Conservation (phyloP, 1,140 invertebrate species). For the Plectrocnemia conspersa region DNA sequence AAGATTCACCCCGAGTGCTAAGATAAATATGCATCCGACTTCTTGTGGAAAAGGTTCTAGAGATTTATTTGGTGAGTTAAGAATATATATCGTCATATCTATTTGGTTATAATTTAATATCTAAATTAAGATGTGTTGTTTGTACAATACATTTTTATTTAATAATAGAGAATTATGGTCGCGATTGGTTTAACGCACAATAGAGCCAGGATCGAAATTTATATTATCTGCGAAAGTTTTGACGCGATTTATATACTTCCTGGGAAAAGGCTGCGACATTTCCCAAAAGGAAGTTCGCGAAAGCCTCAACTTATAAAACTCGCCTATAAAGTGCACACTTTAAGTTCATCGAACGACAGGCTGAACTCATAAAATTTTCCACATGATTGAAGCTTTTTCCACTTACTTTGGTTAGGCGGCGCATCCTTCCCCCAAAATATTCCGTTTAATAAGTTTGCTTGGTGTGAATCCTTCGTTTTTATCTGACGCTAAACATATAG, state of each 20-base stretch:
- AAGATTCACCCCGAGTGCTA: too few relatives aligned
- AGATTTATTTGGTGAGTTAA: too few relatives aligned
- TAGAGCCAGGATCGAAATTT: neutral
- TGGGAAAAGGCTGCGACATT: conserved; percentile 3
- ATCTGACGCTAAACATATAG: too few relatives aligned
- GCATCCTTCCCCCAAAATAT: neutral
- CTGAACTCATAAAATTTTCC: conserved; percentile 24
- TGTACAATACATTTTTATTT: too few relatives aligned
- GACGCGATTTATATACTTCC: neutral
- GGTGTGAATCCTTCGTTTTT: too few relatives aligned
- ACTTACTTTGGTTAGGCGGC: conserved; percentile 14
- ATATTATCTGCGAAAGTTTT: neutral
- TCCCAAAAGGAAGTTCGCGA: conserved; percentile 9
- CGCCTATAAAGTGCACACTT: conserved; percentile 23
- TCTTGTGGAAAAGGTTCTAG: too few relatives aligned
- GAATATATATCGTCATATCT: too few relatives aligned
- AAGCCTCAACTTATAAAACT: conserved; percentile 13
- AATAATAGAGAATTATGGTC: too few relatives aligned
- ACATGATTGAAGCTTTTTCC: conserved; percentile 22
- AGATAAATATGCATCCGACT: too few relatives aligned
- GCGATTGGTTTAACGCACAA: neutral
- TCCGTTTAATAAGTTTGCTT: too few relatives aligned
- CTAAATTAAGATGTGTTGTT: too few relatives aligned
- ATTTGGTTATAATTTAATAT: too few relatives aligned
- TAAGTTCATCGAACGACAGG: conserved; percentile 22